These are phyloP conservation scores for Chaenocephalus aceratus DNA, from an alignment of 2,113 vertebrate species.

Conservation along the genomic window DNA sequence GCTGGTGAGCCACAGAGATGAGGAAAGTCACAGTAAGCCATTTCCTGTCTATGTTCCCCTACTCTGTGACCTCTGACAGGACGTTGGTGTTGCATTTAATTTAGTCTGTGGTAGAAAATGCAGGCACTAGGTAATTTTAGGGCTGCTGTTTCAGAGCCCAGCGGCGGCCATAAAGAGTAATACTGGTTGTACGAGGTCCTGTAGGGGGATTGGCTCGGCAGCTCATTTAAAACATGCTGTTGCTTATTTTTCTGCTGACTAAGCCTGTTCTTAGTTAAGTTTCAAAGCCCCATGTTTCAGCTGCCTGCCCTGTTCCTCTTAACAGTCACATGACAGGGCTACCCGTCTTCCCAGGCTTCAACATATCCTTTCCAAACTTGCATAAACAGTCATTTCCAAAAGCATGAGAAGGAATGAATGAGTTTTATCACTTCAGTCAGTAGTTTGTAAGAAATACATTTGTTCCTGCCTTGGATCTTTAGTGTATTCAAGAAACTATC, in stretches of 20 bases:
- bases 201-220: slow-evolving; percentile 3
- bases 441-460: too few species aligned
- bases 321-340: slow-evolving; percentile 64
- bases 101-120: slow-evolving; percentile 23
- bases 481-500: too few species aligned
- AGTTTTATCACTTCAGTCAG: background rate
- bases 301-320: slow-evolving; percentile 60
- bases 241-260: background rate
- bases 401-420: background rate
- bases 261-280: background rate
- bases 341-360: slow-evolving; percentile 10
- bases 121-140: slow-evolving; percentile 28
- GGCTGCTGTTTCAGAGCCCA: background rate
- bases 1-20: slow-evolving; percentile 41
- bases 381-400: slow-evolving; percentile 41
- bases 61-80: slow-evolving; percentile 28
- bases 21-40: slow-evolving; percentile 35
- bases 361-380: slow-evolving; percentile 26
- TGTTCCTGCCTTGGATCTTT: too few species aligned
- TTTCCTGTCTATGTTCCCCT: slow-evolving; percentile 53
- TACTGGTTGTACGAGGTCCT: background rate
- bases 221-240: background rate
- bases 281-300: slow-evolving; percentile 4
- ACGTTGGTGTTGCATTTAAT: slow-evolving; percentile 2
- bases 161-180: background rate